These are phyloP conservation scores for Lingula anatina DNA, from an alignment of 2,888 invertebrate genomes.

Conservation along the genomic window DNA sequence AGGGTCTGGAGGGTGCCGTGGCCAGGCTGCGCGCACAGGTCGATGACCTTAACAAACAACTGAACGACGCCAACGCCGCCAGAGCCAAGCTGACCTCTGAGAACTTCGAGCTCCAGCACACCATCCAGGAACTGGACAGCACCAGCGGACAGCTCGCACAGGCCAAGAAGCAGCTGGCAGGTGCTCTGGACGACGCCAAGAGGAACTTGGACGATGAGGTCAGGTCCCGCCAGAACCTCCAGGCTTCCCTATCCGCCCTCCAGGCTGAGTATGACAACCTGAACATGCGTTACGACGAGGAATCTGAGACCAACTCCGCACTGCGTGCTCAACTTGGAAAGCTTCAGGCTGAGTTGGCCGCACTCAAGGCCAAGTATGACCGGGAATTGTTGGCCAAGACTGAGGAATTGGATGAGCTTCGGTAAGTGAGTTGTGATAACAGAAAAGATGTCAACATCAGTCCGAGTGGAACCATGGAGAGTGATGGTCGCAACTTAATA, in stretches of 20 bases:
- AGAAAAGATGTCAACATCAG: no score
- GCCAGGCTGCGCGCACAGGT: constrained; percentile 54
- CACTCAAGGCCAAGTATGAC: constrained; percentile 92
- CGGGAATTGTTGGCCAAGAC: constrained; percentile 87
- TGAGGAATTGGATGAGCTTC: constrained; percentile 74
- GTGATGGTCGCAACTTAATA: no score
- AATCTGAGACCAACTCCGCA: constrained; percentile 92
- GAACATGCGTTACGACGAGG: constrained; percentile 94
- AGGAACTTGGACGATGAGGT: constrained; percentile 46
- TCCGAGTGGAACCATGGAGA: no score
- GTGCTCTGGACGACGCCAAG: constrained; percentile 45
- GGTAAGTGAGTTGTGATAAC: constrained; percentile 50
- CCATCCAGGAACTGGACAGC: constrained; percentile 86
- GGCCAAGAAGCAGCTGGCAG: constrained; percentile 59
- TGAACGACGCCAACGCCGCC: constrained; percentile 46
- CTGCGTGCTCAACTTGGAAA: constrained; percentile 94
- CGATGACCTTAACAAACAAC: constrained; percentile 90
- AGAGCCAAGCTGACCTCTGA: constrained; percentile 88
- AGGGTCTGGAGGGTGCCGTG: constrained; percentile 70
- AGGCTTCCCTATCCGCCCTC: constrained; percentile 39
- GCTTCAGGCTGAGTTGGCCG: constrained; percentile 74
- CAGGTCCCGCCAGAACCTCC: constrained; percentile 45
- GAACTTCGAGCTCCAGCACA: constrained; percentile 58
- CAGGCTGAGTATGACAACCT: constrained; percentile 54
- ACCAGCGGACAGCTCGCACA: constrained; percentile 96